These are phyloP conservation scores for Petrophora chlorosata DNA, from an alignment of 2,888 invertebrate species.

Conservation along the genomic window DNA sequence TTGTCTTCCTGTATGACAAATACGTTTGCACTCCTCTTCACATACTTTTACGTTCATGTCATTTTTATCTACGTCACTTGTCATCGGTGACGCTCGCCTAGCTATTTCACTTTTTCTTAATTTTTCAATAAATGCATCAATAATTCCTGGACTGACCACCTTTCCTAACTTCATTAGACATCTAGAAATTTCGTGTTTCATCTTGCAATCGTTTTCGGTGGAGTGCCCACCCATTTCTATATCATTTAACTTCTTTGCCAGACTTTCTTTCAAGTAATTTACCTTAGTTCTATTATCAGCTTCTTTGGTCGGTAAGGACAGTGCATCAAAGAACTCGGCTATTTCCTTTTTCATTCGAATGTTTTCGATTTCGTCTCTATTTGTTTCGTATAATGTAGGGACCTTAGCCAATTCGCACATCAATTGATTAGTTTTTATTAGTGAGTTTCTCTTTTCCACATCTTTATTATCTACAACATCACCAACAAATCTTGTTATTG, in stretches of 20 bases:
- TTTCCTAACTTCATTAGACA: conserved; percentile 47
- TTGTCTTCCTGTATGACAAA: neutral
- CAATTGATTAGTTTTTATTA: conserved; percentile 54
- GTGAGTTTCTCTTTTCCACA: conserved; percentile 28
- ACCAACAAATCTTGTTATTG: conserved; percentile 42
- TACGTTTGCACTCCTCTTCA: neutral
- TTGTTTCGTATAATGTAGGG: conserved; percentile 46
- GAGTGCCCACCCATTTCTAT: conserved; percentile 52
- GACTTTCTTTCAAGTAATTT: conserved; percentile 41
- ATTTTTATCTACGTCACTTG: neutral
- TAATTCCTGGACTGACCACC: conserved; percentile 35
- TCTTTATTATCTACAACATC: conserved; percentile 30
- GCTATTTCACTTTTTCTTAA: conserved; percentile 44
- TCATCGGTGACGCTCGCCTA: conserved; percentile 37
- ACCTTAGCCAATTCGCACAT: conserved; percentile 58
- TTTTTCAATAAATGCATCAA: conserved; percentile 49
- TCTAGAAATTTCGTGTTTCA: conserved; percentile 50
- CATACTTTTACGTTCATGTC: too few relatives aligned
- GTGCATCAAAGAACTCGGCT: conserved; percentile 46
- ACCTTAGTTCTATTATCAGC: conserved; percentile 33
- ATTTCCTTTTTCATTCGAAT: conserved; percentile 58
- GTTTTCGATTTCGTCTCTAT: conserved; percentile 54
- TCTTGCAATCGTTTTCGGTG: conserved; percentile 44
- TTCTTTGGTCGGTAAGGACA: conserved; percentile 34
- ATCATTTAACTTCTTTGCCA: conserved; percentile 54